Base-by-base conservation (phyloP, 1,140 invertebrate genomes). In the Trichonephila inaurata region DNA sequence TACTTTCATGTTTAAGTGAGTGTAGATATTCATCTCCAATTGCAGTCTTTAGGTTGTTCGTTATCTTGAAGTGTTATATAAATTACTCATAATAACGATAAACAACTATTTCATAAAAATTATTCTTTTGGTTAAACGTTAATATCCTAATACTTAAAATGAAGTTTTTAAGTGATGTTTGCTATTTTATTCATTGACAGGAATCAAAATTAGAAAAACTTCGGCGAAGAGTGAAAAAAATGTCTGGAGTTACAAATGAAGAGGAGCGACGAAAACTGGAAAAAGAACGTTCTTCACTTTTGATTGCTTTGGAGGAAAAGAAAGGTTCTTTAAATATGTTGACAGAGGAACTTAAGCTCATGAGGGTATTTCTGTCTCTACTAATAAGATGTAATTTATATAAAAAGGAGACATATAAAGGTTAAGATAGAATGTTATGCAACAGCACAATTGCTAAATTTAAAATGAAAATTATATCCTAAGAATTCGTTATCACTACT, bases 131-230 rank as follows among this genome's bases (percentile, higher is more conserved):
- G 0, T 51, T 51, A 12, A 51, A 51, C 5, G 16, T 62, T 0
- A 18, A 1, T 21, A 62, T 21, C 16, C 5, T 62, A 18, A 62
- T 19, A 62, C 16, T 62, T 18, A 62, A 16, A 19, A 62, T 62
- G 0, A 62, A 28, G 14, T 28, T 51, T 51, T 51, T 51, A 51
- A 51, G 51, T 69, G 7, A 69, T n/a, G 12, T 69, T 69, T 69
- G 28, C 7, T 77, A 40, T 77, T 33, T 40, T 0, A 33, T 77
- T 77, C 14, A 2, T 12, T 64, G 4, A 33, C 12, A 93, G 92
- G 92, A 93, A 64, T 93, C 92, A 18, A 40, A 61, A 19, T 12
- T 88, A 19, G 92, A 93, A 82, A 93, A 93, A 64, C n/a, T 93
- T n/a, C 51, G 69, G 10, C 44, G n/a, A 1, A 21, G 92, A 28